A percentile compares a stretch with the other conserved stretches of the same genome.
These are phyloP conservation scores for Pantelozetes paolii DNA, from an alignment of 2,888 invertebrate species.

Conservation along the genomic window DNA sequence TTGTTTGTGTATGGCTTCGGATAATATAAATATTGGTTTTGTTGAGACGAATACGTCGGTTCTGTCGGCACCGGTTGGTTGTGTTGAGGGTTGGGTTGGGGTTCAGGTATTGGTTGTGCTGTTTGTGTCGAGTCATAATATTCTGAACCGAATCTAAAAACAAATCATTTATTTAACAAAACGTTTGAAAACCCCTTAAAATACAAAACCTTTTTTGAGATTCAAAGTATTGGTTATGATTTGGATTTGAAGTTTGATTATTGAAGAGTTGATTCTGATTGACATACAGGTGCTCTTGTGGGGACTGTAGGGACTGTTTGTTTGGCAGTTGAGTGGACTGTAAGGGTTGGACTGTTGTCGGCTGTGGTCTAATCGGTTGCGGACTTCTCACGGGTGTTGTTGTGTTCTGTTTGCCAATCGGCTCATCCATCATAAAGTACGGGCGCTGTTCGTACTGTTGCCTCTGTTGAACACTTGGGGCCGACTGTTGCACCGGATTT, in stretches of 20 bases:
- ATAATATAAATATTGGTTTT: conserved; percentile 41
- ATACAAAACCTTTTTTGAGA: conserved; percentile 27
- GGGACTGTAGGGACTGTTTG: conserved; percentile 27
- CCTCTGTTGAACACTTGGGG: not conserved
- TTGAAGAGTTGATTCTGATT: conserved; percentile 39
- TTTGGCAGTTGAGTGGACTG: conserved; percentile 24
- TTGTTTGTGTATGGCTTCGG: conserved; percentile 38
- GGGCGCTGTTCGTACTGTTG: conserved; percentile 61
- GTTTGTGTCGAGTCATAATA: conserved; percentile 19
- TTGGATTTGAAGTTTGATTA: conserved; percentile 18
- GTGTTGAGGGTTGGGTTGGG: not conserved
- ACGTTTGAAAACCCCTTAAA: not conserved
- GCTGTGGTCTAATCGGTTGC: conserved; percentile 31
- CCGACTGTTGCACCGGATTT: not conserved
- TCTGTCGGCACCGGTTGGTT: not conserved
- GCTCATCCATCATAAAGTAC: conserved; percentile 61
- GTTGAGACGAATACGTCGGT: not conserved
- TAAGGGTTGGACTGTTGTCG: conserved; percentile 18
- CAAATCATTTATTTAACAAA: not conserved
- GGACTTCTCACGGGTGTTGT: conserved; percentile 36
- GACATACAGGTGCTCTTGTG: conserved; percentile 40
- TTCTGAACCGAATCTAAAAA: conserved; percentile 22
- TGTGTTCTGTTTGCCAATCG: conserved; percentile 26
- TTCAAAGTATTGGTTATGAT: conserved; percentile 21
- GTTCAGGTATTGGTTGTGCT: not conserved